Percentiles rank a stretch among this genome's conserved stretches.
These are phyloP conservation scores for Cyanistes caeruleus DNA, from an alignment of 2,113 vertebrate genomes.

Conservation along the genomic window DNA sequence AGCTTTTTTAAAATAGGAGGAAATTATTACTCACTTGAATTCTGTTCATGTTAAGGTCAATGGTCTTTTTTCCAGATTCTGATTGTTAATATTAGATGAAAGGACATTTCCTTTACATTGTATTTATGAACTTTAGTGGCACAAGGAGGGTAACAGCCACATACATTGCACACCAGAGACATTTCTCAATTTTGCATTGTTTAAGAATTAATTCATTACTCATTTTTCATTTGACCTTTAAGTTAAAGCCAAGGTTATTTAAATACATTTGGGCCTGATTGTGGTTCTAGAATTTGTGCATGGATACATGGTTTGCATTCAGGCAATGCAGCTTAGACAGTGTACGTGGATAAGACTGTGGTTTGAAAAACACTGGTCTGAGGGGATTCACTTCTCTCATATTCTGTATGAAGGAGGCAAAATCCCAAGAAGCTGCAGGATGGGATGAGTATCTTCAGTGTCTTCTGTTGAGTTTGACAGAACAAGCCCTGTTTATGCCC, in stretches of 20 bases:
- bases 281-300: background rate
- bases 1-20: constrained; percentile 73
- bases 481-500: background rate
- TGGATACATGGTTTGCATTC: background rate
- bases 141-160: constrained; percentile 59
- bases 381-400: background rate
- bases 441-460: background rate
- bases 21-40: constrained; percentile 78
- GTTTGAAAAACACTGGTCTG: background rate
- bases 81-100: constrained; percentile 78
- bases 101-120: constrained; percentile 78
- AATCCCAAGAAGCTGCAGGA: background rate
- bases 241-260: constrained; percentile 45
- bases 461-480: background rate
- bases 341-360: background rate
- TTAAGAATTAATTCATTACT: constrained; percentile 58
- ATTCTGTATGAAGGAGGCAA: background rate
- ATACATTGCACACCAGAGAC: constrained; percentile 64
- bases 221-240: constrained; percentile 74
- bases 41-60: constrained; percentile 71
- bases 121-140: constrained; percentile 67
- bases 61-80: constrained; percentile 60
- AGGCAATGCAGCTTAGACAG: background rate
- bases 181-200: constrained; percentile 67
- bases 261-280: background rate